Evolutionary conservation across 1,140 invertebrate genomes (phyloP).

Genomic region (Pseudoatta argentina): DNA sequence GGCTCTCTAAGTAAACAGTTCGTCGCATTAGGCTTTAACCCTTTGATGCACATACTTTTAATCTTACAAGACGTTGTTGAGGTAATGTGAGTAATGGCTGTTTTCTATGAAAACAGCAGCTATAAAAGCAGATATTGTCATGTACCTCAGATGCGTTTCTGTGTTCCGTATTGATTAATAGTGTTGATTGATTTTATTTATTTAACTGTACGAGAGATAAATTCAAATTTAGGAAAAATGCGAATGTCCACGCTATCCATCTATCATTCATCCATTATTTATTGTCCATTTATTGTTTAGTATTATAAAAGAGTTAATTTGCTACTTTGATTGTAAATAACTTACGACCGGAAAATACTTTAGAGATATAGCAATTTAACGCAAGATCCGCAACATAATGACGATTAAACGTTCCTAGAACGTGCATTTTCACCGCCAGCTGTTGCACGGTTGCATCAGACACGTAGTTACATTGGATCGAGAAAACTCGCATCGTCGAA

Average conservation of each 20-base stretch:
- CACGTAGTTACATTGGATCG: slow-evolving; percentile 4
- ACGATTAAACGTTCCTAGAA: slow-evolving; percentile 43
- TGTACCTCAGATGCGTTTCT: background rate
- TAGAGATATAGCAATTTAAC: background rate
- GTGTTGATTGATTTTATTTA: slow-evolving; percentile 2
- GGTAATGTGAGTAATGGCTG: slow-evolving; percentile 13
- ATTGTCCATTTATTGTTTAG: background rate
- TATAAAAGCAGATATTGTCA: background rate
- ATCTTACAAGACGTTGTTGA: slow-evolving; percentile 14
- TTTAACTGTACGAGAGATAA: background rate
- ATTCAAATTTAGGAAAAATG: background rate
- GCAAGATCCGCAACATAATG: slow-evolving; percentile 18
- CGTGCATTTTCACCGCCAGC: slow-evolving; percentile 30
- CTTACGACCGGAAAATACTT: background rate
- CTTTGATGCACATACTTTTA: slow-evolving; percentile 36
- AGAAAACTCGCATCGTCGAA: slow-evolving; percentile 60
- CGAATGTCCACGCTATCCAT: background rate
- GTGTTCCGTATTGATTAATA: background rate
- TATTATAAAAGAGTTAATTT: background rate
- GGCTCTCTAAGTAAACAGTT: slow-evolving; percentile 21
- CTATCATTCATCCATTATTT: no score
- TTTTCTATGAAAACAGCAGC: slow-evolving; percentile 18
- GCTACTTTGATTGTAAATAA: background rate
- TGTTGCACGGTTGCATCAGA: slow-evolving; percentile 19
- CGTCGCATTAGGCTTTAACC: slow-evolving; percentile 34